A percentile compares a stretch with the other conserved stretches of the same genome.
Conservation (phyloP, 2,888 invertebrate species). For the Cephus nigrinus region DNA sequence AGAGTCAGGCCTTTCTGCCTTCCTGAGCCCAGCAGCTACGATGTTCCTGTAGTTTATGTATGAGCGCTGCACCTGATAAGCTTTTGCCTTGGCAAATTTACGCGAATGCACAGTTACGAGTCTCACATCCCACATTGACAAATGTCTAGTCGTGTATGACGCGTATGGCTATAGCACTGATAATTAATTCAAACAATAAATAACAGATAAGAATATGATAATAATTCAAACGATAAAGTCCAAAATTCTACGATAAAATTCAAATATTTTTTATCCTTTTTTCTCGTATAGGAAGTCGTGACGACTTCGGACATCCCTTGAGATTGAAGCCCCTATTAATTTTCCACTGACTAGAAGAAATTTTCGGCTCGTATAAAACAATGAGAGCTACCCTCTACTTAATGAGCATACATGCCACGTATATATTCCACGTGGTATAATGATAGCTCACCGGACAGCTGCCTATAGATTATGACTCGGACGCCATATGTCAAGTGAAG, state of each 20-base stretch:
- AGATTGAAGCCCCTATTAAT: neutral
- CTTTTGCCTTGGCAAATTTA: neutral
- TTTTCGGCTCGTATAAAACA: neutral
- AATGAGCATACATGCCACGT: neutral
- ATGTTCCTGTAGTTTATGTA: slow-evolving; percentile 23
- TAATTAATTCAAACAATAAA: neutral
- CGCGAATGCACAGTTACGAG: neutral
- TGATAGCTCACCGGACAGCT: neutral
- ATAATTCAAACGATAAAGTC: neutral
- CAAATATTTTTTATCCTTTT: neutral
- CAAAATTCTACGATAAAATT: neutral
- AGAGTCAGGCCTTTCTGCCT: slow-evolving; percentile 55
- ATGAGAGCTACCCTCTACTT: neutral
- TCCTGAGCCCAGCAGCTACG: slow-evolving; percentile 46
- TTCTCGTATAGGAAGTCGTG: neutral
- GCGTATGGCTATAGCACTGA: neutral
- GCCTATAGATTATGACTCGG: neutral
- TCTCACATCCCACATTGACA: neutral
- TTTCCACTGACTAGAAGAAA: neutral
- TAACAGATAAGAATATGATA: neutral
- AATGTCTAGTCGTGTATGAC: neutral
- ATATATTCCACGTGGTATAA: neutral
- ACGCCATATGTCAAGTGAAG: neutral
- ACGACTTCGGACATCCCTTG: neutral
- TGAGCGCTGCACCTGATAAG: neutral